Evolutionary conservation across 2,888 invertebrate genomes (phyloP), one percentile per base, ranked within the genome.

Genomic region (Megalurothrips usitatus): DNA sequence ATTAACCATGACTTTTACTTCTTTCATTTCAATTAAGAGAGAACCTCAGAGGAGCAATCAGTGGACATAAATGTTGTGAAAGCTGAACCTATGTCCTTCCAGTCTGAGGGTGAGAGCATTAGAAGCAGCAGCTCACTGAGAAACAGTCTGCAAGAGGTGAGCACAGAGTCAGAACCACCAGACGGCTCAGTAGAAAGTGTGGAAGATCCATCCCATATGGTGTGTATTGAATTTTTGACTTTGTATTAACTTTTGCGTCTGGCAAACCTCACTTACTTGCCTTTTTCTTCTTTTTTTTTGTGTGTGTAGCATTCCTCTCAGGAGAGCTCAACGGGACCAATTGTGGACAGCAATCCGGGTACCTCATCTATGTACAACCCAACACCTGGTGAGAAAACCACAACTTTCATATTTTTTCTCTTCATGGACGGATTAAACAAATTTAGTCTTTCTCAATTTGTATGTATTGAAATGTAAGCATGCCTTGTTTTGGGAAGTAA

Each of bases 151-250:
- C 88, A 89, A 83, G 87, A 88, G 19, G 85, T 87, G 23, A 88
- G 86, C 84, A 87, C 86, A 63, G 89, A 89, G 82, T 88, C 90
- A 58, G 88, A 90, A 82, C 89, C 88, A 82, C 87, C 89, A 80
- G 89, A 89, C 82, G 89, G 90, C 84, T 90, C 89, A 43, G 89
- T 89, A 84, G 91, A 91, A 84, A 90, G 89, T 84, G 85, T 86
- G 6, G 88, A 90, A 82, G 88, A 89, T 80, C 89, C 89, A 82
- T n/a, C 80, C 68, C 79, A 68, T 23, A 81, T 80, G n/a, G 82
- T 82, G 79, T 80, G 81, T 80, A 43, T 43, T 43, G 34, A 2
- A 43, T 43, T 43, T 58, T 58, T 14, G 17, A 58, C 14, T 6
- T 14, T 14, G 17, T 58, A 8, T 14, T 58, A 58, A 6, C 6